These are phyloP conservation scores for Sinocyclocheilus anshuiensis DNA, from an alignment of 2,113 vertebrate genomes.

Conservation along the genomic window DNA sequence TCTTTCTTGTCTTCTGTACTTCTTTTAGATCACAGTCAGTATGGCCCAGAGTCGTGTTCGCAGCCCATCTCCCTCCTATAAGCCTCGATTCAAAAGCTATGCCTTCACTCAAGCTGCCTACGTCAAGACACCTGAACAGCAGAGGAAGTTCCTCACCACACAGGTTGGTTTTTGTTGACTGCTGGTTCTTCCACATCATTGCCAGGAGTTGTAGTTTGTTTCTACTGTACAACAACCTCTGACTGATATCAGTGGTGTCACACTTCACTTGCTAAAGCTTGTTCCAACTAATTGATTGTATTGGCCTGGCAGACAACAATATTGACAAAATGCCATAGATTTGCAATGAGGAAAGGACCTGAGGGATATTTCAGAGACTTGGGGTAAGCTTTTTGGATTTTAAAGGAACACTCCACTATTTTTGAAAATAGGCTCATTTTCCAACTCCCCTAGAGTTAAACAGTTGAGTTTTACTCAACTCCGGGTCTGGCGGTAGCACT, in stretches of 20 bases:
- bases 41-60: slow-evolving; percentile 85
- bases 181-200: slow-evolving; percentile 42
- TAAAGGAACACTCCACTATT: neutral
- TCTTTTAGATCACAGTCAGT: slow-evolving; percentile 90
- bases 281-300: neutral
- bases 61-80: slow-evolving; percentile 82
- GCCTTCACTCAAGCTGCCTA: slow-evolving; percentile 92
- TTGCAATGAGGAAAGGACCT: neutral
- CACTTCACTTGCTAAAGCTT: neutral
- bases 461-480: too few relatives aligned
- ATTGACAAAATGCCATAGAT: neutral
- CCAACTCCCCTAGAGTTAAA: too few relatives aligned
- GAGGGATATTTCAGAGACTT: neutral
- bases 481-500: too few relatives aligned
- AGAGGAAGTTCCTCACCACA: slow-evolving; percentile 86
- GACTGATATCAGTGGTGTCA: neutral
- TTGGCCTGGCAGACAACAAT: neutral
- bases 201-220: neutral
- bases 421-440: too few relatives aligned
- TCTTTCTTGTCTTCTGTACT: slow-evolving; percentile 57
- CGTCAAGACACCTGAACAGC: slow-evolving; percentile 88
- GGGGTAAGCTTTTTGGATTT: neutral
- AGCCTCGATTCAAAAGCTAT: slow-evolving; percentile 95
- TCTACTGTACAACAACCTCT: neutral
- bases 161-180: slow-evolving; percentile 85